A percentile compares a stretch with the other conserved stretches of the same genome.
Conservation (phyloP, 2,113 vertebrate species). For the Cyphomyrus discorhynchus region DNA sequence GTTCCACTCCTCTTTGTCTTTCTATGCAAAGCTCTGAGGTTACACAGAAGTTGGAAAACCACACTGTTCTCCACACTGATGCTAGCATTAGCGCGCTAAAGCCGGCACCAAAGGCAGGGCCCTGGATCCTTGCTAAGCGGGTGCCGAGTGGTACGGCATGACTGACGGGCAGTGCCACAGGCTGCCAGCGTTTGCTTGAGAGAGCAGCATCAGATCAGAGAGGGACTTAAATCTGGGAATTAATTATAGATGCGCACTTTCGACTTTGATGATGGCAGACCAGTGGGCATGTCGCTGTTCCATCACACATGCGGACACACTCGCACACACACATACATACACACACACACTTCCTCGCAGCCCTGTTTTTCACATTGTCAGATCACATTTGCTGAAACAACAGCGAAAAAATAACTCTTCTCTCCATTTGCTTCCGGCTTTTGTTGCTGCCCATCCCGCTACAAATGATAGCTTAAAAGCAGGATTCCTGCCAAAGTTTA, state of each 20-base stretch:
- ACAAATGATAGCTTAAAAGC: slow-evolving; percentile 68
- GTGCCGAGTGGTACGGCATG: slow-evolving; percentile 59
- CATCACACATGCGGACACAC: slow-evolving; percentile 24
- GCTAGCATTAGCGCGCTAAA: neutral
- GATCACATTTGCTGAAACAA: slow-evolving; percentile 82
- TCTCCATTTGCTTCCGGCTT: slow-evolving; percentile 47
- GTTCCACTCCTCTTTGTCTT: neutral
- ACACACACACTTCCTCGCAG: slow-evolving; percentile 43
- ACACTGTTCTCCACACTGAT: neutral
- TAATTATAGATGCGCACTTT: slow-evolving; percentile 79
- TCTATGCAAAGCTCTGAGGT: neutral
- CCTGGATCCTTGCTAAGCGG: slow-evolving; percentile 51
- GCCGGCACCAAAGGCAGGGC: neutral
- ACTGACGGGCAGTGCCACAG: slow-evolving; percentile 70
- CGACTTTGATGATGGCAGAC: slow-evolving; percentile 73
- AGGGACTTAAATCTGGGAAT: slow-evolving; percentile 72
- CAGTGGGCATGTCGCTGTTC: slow-evolving; percentile 57
- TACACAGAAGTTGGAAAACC: too few species aligned
- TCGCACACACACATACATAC: neutral
- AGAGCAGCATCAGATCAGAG: slow-evolving; percentile 72
- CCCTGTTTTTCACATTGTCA: slow-evolving; percentile 73
- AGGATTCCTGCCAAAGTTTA: slow-evolving; percentile 40
- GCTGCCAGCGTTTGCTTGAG: slow-evolving; percentile 68
- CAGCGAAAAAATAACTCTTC: slow-evolving; percentile 73
- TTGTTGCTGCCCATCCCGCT: slow-evolving; percentile 44